Evolutionary conservation across 30 jellyfish, hydroid and myxozoan genomes (phyloP).

Genomic region (Aurelia aurita): DNA sequence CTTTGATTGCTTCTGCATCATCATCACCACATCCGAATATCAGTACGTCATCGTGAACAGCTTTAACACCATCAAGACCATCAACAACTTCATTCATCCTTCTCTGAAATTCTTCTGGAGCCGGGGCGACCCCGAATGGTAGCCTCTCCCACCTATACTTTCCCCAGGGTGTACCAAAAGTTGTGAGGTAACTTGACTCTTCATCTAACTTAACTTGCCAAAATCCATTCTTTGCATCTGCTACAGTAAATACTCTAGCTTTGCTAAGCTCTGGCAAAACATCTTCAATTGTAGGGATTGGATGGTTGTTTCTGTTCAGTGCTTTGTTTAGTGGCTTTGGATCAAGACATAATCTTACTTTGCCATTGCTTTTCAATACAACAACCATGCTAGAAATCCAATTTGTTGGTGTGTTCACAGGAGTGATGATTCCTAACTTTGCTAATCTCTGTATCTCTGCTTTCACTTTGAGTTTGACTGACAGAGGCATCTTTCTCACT

Average conservation of each 20-base stretch:
- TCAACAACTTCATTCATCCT: constrained; percentile 3
- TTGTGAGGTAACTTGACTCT: constrained; percentile 13
- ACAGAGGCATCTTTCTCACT: constrained; percentile 31
- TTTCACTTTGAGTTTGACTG: constrained; percentile 17
- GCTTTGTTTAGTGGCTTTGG: constrained; percentile 54
- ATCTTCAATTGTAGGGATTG: constrained; percentile 47
- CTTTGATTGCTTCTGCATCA: constrained; percentile 4
- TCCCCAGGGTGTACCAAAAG: constrained; percentile 51
- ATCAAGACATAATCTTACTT: too few species aligned
- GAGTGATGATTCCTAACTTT: constrained; percentile 2
- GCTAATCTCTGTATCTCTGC: constrained; percentile 38
- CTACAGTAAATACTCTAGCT: constrained; percentile 8
- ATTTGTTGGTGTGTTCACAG: constrained; percentile 25
- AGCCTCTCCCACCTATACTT: constrained; percentile 32
- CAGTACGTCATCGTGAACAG: constrained; percentile 17
- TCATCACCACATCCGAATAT: not conserved
- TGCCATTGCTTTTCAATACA: not conserved
- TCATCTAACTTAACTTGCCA: constrained; percentile 45
- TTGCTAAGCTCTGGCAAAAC: constrained; percentile 38
- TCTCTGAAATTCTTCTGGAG: constrained; percentile 47
- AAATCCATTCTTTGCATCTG: constrained; percentile 11
- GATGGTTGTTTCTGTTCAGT: constrained; percentile 21
- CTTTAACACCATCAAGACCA: constrained; percentile 2
- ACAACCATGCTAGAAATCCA: constrained; percentile 13
- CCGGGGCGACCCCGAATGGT: constrained; percentile 30